Evolutionary conservation across 2,888 invertebrate genomes (phyloP).

Genomic region (Athalia cordata): DNA sequence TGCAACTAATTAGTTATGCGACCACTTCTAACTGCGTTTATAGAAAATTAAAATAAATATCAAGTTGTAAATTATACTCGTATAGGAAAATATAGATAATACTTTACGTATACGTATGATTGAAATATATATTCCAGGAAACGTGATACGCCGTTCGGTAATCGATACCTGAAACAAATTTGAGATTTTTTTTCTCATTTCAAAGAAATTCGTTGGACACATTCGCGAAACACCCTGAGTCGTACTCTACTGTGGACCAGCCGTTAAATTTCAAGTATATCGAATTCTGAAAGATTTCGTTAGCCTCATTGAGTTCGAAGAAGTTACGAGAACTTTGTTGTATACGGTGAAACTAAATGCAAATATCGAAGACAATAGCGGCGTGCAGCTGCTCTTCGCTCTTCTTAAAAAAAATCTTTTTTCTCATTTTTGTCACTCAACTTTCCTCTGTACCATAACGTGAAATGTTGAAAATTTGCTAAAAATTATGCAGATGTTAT

Average conservation of each 20-base stretch:
- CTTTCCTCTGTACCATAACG: too few species aligned
- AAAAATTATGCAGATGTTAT: too few species aligned
- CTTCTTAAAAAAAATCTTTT: background rate
- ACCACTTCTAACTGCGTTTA: conserved; percentile 29
- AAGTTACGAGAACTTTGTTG: background rate
- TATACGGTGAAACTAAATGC: background rate
- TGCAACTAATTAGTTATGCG: conserved; percentile 18
- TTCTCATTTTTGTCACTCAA: too few species aligned
- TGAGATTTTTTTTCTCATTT: background rate
- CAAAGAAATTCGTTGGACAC: background rate
- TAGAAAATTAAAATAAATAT: conserved; percentile 28
- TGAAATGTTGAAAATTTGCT: too few species aligned
- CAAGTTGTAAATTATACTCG: conserved; percentile 21
- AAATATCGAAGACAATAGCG: background rate
- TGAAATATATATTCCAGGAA: conserved; percentile 4
- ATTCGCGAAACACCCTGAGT: background rate
- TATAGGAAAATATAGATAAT: background rate
- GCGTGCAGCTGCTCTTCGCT: background rate
- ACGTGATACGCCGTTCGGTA: background rate
- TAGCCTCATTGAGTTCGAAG: background rate
- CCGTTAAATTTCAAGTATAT: background rate
- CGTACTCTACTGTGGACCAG: background rate
- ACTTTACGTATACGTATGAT: background rate
- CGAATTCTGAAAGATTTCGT: background rate
- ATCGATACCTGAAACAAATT: background rate